Conservation (phyloP, 2,113 vertebrate genomes). For the Calcarius ornatus region DNA sequence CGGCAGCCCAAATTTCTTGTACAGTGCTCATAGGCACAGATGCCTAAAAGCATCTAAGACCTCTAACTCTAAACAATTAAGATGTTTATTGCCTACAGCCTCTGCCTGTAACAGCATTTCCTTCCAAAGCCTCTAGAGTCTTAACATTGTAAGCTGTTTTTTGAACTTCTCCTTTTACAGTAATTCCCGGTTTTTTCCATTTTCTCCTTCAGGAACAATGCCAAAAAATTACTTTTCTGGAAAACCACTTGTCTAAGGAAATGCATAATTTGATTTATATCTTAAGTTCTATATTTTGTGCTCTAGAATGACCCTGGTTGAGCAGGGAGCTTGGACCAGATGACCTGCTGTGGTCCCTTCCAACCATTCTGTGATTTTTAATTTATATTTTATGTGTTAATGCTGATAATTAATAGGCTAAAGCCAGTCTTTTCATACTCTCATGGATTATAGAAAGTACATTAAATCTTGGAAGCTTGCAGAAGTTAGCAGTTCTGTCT, state of each 20-base stretch:
- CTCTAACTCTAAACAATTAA: neutral
- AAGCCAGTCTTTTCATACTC: neutral
- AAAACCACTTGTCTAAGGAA: neutral
- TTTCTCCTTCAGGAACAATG: neutral
- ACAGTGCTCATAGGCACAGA: neutral
- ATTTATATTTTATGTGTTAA: neutral
- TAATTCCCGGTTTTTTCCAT: neutral
- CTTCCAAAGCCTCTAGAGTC: neutral
- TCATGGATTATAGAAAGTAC: neutral
- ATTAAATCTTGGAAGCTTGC: neutral
- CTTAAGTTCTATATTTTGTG: neutral
- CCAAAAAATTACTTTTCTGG: neutral
- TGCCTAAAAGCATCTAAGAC: neutral
- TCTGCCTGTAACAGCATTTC: neutral
- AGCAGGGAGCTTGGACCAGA: neutral
- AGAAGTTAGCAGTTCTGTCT: neutral
- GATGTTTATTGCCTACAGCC: neutral
- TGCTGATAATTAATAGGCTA: neutral
- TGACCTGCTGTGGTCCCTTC: accelerated
- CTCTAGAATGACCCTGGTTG: neutral
- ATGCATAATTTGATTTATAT: neutral
- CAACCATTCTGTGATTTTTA: neutral
- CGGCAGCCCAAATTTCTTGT: neutral
- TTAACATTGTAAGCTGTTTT: neutral
- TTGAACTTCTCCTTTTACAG: neutral